Evolutionary conservation across 1,140 invertebrate species (phyloP), one percentile per base, ranked within the genome.

Genomic region (Rhagoletis zephyria): DNA sequence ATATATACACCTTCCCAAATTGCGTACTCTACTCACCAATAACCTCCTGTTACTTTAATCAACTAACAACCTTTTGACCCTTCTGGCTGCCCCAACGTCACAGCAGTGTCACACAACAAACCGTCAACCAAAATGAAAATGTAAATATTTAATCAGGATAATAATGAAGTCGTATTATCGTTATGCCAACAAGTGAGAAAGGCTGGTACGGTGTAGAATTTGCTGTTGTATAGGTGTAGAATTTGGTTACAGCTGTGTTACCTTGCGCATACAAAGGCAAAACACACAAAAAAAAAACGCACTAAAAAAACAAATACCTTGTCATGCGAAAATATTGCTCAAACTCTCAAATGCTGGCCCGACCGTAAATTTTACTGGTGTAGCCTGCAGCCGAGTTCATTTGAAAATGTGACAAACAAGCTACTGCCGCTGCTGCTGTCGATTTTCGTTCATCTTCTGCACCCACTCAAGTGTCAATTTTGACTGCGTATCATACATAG

Each of bases 141-240:
- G 74, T 81, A 81, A 81, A 81, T 81, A 81, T 81, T 81, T 81
- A 81, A 81, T 81, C 74, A 81, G 74, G 74, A 81, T 81, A 81
- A 81, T 56, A 81, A 81, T 81, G 48, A 56, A 81, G 74, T 81
- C 74, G 48, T 56, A 81, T 81, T 81, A 81, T 81, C 45, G 42
- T 74, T 7, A 19, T 74, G 16, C 14, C 70, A 74, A 45, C 45
- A 74, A 74, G 45, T 42, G 14, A 16, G 6, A 14, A 3, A 45
- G 42, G 1, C 1, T 4, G 3, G 48, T 3, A 6, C 16, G 16
- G 9, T 12, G 30, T 30, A 30, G 30, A 30, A 30, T 30, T 30
- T 16, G 56, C 9, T 12, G 14, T 56, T 56, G 48, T 42, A n/a
- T 7, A 30, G 74, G 51, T 81, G 40, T 74, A 40, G 67, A 45